Evolutionary conservation across 2,888 invertebrate genomes (phyloP).

Genomic region (Spodoptera littoralis): DNA sequence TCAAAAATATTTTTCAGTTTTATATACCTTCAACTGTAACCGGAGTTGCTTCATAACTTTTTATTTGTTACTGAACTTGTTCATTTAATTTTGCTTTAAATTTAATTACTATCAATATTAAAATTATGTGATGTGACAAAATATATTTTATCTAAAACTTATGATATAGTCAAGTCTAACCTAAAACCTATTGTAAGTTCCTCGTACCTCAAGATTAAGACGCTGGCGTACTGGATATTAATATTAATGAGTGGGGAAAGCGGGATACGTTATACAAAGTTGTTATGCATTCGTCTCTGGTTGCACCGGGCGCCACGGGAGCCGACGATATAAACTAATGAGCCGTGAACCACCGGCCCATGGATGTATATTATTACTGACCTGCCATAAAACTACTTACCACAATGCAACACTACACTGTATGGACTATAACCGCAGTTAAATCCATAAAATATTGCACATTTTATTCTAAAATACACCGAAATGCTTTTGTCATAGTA

Average conservation of each 20-base stretch:
- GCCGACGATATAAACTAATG: slow-evolving; percentile 67
- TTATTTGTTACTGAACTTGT: slow-evolving; percentile 23
- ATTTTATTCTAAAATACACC: slow-evolving; percentile 47
- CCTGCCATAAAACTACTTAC: slow-evolving; percentile 63
- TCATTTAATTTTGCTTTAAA: slow-evolving; percentile 14
- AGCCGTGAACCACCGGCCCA: slow-evolving; percentile 71
- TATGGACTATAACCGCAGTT: slow-evolving; percentile 42
- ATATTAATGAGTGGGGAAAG: slow-evolving; percentile 67
- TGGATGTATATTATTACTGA: slow-evolving; percentile 64
- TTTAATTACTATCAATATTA: too few species aligned
- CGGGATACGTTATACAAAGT: slow-evolving; percentile 30
- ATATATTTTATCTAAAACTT: too few species aligned
- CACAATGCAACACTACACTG: slow-evolving; percentile 50
- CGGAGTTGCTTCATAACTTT: slow-evolving; percentile 40
- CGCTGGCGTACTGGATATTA: slow-evolving; percentile 49
- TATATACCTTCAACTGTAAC: slow-evolving; percentile 20
- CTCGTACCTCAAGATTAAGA: slow-evolving; percentile 30
- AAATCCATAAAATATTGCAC: slow-evolving; percentile 55
- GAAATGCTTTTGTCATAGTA: slow-evolving; percentile 52
- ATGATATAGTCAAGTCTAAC: not conserved
- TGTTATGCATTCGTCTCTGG: slow-evolving; percentile 36
- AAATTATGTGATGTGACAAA: too few species aligned
- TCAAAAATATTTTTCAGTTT: slow-evolving; percentile 26
- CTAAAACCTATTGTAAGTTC: slow-evolving; percentile 23
- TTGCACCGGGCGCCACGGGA: slow-evolving; percentile 35